Base-by-base conservation (phyloP, 2,888 invertebrate species). In the Tortrix viridana region DNA sequence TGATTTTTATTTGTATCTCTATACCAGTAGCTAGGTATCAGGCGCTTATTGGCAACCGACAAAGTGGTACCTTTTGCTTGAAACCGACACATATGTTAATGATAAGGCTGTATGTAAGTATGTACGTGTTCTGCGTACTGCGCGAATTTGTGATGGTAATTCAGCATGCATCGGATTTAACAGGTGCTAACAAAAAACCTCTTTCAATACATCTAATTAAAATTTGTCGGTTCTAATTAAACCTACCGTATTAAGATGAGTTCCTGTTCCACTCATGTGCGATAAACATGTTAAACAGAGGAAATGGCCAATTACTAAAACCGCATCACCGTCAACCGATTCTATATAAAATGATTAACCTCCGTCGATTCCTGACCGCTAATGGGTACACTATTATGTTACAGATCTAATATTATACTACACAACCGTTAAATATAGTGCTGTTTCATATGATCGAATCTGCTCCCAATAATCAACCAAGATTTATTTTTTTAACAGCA, bases 321-420 rank as follows among this genome's bases (percentile, higher is more conserved):
- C 66, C 70, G 67, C 74, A 66, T 67, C 73, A 65, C 67, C 70
- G 56, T 32, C 37, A 71, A 71, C 68, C 70, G 67, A 71, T 62
- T 75, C 71, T 58, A 75, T 76, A 76, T 81, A 79, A 81, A 78
- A 77, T 74, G 76, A 84, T 84, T 81, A 83, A 77, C 75, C 79
- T 76, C 37, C 43, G 16, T 37, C 78, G 66, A 74, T 74, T 71
- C 76, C 68, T 26, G 69, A 62, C 62, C 62, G 23, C 56, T 18
- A 61, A 57, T 19, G 43, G 7, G 43, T n/a, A 16, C 50, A 6
- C 22, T 48, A 37, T 38, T 46, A 62, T 22, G 38, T 46, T 50
- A 62, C 48, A 60, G 20, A 43, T n/a, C 18, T 3, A 52, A 48
- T 16, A 48, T 22, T 41, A 41, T 41, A 53, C 22, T 16, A 18